Conservation (phyloP, 2,888 invertebrate genomes). For the Meta bourneti region DNA sequence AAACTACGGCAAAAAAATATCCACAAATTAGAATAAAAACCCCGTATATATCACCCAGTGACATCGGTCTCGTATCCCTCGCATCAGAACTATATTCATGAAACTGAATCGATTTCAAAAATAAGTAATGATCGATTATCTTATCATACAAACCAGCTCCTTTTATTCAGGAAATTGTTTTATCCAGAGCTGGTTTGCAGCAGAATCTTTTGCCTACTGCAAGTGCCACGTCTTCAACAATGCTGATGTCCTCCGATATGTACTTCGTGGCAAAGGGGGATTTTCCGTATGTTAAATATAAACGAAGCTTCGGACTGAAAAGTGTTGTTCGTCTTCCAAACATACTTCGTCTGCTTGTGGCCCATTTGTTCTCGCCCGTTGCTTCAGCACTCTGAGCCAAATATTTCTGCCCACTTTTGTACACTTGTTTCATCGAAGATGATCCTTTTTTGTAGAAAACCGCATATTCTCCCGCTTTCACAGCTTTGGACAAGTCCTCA, state of each 20-base stretch:
- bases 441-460: background rate
- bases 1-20: too few relatives aligned
- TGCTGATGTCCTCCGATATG: background rate
- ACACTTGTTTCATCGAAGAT: background rate
- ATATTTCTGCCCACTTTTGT: background rate
- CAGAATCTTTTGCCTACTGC: constrained; percentile 27
- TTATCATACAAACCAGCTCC: constrained; percentile 19
- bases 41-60: background rate
- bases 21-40: background rate
- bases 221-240: background rate
- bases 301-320: background rate
- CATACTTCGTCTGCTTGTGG: background rate
- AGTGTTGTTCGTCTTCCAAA: background rate
- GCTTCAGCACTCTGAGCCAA: background rate
- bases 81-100: too few relatives aligned
- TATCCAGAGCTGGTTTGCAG: constrained; percentile 18
- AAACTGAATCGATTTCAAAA: background rate
- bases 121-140: background rate
- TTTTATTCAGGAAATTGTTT: background rate
- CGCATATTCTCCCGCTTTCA: background rate
- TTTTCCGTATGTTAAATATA: background rate
- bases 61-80: background rate
- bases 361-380: background rate
- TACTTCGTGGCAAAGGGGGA: background rate
- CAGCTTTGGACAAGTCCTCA: background rate